Base-by-base conservation (phyloP, 2,113 vertebrate species). In the Leptodactylus fuscus region DNA sequence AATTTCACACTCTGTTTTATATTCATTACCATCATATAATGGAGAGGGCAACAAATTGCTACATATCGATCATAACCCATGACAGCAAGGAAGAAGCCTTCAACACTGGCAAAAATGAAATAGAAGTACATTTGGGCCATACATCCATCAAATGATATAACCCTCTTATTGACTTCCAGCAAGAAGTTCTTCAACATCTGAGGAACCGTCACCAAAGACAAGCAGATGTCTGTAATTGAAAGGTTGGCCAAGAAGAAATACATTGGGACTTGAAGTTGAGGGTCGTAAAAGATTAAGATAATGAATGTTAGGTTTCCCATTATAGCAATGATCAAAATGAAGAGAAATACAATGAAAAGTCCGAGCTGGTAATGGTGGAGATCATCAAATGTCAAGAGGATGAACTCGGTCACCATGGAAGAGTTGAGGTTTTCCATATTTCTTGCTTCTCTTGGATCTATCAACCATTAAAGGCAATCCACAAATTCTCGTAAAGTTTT, bases 181-280 rank as follows among this genome's bases (percentile, higher is more conserved):
- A 91, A 38, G 65, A 87, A 88, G 8, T 87, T 88, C 58, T 41
- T 67, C 10, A 91, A 79, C 80, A 83, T 88, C 46, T 88, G 88
- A 77, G 91, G 90, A 65, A 91, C 87, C 29, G 89, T 89, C 62
- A 78, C 71, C 0, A 87, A 89, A 20, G 88, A 88, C 70, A 90
- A 87, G 65, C 83, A 88, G 49, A 91, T 89, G 71, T 91, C 91
- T 5, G 89, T 51, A n/a, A 89, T 32, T 10, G 88, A 89, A 2
- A 90, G 88, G 65, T 86, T 87, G 27, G 15, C 5, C 12, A 92
- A 88, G 67, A 90, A 91, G 55, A 88, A 89, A 83, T 89, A 90
- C 90, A 90, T 88, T 60, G 87, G 86, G 0, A 49, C 89, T 34
- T 90, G 81, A 58, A 90, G 87, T 9, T 41, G 24, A 36, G 74